Evolutionary conservation across 2,797 vertebrate species (phyloP).

Genomic region (Poliocrania exsul): DNA sequence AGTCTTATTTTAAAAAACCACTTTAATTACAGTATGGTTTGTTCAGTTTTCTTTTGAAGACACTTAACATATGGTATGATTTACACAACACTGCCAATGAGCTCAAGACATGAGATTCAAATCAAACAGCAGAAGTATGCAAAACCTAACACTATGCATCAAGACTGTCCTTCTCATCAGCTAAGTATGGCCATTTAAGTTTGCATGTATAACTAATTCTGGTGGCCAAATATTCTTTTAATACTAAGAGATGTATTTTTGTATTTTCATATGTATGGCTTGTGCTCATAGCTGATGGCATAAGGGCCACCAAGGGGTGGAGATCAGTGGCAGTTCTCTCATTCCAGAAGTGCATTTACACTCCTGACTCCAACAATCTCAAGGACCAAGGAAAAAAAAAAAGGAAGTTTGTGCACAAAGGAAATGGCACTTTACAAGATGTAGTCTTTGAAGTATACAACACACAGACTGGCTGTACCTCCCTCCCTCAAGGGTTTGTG

Average conservation of each 20-base stretch:
- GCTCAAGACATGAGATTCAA: neutral
- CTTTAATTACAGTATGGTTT: neutral
- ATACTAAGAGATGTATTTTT: neutral
- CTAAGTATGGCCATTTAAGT: neutral
- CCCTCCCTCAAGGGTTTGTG: neutral
- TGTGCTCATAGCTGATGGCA: neutral
- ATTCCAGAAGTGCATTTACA: neutral
- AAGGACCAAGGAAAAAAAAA: neutral
- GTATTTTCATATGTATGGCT: neutral
- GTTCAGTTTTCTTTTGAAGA: slow-evolving; percentile 1
- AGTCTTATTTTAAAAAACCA: neutral
- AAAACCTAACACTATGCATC: neutral
- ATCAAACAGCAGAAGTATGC: neutral
- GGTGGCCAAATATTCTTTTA: neutral
- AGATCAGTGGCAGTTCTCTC: neutral
- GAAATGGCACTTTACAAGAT: neutral
- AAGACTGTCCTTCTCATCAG: neutral
- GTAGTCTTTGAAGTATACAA: neutral
- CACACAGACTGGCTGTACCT: neutral
- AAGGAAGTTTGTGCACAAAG: neutral
- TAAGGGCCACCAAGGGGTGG: neutral
- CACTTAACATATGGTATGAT: neutral
- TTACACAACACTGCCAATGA: neutral
- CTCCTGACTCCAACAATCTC: neutral
- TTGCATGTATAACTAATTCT: neutral